A percentile compares a stretch with the other conserved stretches of the same genome.
phyloP scores from a whole-genome alignment of 2,113 vertebrate genomes.

The Chinchilla lanigera region DNA sequence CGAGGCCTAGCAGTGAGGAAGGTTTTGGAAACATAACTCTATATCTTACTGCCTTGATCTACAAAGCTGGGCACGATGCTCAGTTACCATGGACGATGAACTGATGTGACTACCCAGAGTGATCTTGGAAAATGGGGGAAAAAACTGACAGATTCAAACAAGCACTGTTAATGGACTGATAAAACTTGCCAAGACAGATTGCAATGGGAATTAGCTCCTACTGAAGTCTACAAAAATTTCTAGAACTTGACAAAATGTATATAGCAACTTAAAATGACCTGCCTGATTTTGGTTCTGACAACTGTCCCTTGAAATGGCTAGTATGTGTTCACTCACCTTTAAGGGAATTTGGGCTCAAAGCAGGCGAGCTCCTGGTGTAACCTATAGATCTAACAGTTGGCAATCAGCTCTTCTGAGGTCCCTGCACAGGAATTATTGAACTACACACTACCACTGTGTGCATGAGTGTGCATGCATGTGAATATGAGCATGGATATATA shows the following conservation, averaged over 20 bases:
- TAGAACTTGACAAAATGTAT: neutral
- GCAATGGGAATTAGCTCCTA: neutral
- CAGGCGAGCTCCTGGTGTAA: neutral
- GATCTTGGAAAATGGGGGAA: neutral
- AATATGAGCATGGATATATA: neutral
- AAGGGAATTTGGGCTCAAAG: neutral
- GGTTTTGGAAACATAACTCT: neutral
- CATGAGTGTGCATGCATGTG: neutral
- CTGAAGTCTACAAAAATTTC: neutral
- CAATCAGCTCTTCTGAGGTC: neutral
- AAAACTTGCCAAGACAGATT: neutral
- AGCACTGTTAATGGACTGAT: neutral
- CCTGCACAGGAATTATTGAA: neutral
- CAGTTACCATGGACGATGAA: neutral
- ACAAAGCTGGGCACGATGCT: neutral
- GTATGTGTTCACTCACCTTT: neutral
- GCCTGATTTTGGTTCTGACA: neutral
- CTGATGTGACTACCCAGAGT: neutral
- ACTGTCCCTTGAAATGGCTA: neutral
- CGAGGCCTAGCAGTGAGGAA: neutral
- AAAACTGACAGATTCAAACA: neutral
- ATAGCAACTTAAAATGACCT: neutral
- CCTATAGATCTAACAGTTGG: neutral
- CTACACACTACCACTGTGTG: accelerated
- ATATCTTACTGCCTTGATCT: neutral